Percentiles rank a stretch among this genome's conserved stretches.
Evolutionary conservation across 2,888 invertebrate species (phyloP).

Genomic region (Dynastes maya): DNA sequence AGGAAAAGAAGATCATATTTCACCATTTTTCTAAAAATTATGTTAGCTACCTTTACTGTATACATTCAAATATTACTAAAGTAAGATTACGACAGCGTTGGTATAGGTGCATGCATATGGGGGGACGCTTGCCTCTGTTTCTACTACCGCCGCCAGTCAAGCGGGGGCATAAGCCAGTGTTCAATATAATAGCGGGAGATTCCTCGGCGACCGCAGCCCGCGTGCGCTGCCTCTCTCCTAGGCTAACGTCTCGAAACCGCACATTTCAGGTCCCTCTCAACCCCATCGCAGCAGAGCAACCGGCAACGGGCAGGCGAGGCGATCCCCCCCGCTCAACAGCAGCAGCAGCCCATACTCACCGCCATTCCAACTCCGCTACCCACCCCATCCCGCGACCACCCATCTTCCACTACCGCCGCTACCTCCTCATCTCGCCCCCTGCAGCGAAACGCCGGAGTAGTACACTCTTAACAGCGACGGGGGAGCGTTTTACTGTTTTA

Average conservation of each 20-base stretch:
- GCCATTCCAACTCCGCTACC: slow-evolving; percentile 55
- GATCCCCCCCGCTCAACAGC: slow-evolving; percentile 48
- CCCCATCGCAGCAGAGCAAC: slow-evolving; percentile 56
- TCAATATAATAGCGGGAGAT: slow-evolving; percentile 71
- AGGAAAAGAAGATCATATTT: too few relatives aligned
- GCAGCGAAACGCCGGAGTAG: slow-evolving; percentile 46
- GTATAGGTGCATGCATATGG: slow-evolving; percentile 12
- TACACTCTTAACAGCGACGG: slow-evolving; percentile 69
- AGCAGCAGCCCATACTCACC: slow-evolving; percentile 43
- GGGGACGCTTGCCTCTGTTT: slow-evolving; percentile 33
- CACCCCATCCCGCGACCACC: slow-evolving; percentile 49
- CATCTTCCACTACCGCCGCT: slow-evolving; percentile 44
- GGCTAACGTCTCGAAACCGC: slow-evolving; percentile 71
- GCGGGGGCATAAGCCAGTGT: slow-evolving; percentile 66
- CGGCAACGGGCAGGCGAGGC: slow-evolving; percentile 46
- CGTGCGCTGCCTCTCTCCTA: slow-evolving; percentile 68
- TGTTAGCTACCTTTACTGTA: too few relatives aligned
- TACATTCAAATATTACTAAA: not conserved
- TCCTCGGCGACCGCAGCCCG: slow-evolving; percentile 70
- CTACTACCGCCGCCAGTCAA: slow-evolving; percentile 47
- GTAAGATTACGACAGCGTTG: slow-evolving; percentile 1
- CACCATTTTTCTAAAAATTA: too few relatives aligned
- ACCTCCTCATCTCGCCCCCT: slow-evolving; percentile 16
- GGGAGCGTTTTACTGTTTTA: slow-evolving; percentile 71
- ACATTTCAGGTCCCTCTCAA: slow-evolving; percentile 68